These are phyloP conservation scores for Halichoeres trimaculatus DNA, from an alignment of 2,113 vertebrate genomes.

Conservation along the genomic window DNA sequence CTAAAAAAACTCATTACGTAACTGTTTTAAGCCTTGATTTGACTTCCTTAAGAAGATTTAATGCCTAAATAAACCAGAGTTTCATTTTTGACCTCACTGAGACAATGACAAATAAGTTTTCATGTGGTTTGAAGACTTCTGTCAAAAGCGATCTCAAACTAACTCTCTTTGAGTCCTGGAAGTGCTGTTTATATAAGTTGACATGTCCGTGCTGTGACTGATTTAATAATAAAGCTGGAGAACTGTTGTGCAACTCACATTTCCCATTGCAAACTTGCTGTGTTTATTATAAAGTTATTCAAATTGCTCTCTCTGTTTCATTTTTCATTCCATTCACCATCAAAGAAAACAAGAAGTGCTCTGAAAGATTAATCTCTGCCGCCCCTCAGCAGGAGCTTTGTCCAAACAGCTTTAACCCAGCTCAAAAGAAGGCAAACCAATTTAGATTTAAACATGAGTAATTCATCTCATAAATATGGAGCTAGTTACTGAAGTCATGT, in stretches of 20 bases:
- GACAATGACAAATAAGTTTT: neutral
- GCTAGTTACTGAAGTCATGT: constrained; percentile 27
- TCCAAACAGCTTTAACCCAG: constrained; percentile 38
- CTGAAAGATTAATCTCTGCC: constrained; percentile 16
- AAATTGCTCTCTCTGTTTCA: neutral
- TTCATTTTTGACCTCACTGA: neutral
- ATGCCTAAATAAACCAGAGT: no score
- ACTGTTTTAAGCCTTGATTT: no score
- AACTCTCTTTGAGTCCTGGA: neutral
- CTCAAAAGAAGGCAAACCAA: constrained; percentile 44
- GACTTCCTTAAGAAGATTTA: no score
- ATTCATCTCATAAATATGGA: constrained; percentile 46
- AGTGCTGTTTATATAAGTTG: no score
- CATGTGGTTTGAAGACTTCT: neutral
- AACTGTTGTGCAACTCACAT: neutral
- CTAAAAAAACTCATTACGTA: no score
- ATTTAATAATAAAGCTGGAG: neutral
- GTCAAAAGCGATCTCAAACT: neutral
- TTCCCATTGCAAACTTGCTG: neutral
- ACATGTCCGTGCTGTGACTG: no score
- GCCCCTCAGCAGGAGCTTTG: neutral
- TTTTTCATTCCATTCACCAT: neutral
- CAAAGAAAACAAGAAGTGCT: constrained; percentile 9
- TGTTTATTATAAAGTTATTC: neutral
- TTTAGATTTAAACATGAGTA: constrained; percentile 36